phyloP scores from a whole-genome alignment of 2,797 vertebrate genomes.

The Phrynocephalus vlangalii region DNA sequence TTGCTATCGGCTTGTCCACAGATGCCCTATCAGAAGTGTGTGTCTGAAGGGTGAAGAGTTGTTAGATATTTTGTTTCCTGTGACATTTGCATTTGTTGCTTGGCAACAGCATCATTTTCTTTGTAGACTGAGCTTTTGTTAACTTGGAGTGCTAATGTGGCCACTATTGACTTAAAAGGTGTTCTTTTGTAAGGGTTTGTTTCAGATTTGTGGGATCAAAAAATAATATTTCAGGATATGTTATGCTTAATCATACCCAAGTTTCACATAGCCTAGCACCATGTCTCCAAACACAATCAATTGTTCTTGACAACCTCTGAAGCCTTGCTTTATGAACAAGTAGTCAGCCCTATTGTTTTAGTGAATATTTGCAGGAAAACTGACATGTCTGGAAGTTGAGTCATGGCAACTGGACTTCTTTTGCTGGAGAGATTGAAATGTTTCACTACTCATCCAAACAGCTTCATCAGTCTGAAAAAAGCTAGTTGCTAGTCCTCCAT shows the following conservation, averaged over 20 bases:
- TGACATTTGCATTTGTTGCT: conserved; percentile 11
- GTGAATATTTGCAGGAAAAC: not conserved
- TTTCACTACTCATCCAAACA: too few species aligned
- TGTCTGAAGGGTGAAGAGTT: not conserved
- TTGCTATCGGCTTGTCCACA: not conserved
- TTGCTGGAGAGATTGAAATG: too few species aligned
- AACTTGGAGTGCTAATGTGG: not conserved
- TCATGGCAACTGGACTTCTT: too few species aligned
- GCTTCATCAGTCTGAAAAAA: too few species aligned
- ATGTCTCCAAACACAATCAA: not conserved
- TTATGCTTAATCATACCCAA: not conserved
- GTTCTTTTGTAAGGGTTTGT: not conserved
- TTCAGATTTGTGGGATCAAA: not conserved
- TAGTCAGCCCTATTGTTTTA: not conserved
- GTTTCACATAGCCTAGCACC: not conserved
- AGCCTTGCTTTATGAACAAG: not conserved
- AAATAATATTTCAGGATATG: not conserved
- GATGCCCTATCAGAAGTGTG: not conserved
- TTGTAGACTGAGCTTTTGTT: not conserved
- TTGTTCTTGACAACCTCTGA: not conserved
- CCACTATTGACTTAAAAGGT: not conserved
- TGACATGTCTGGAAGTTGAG: not conserved
- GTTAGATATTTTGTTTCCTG: conserved; percentile 1
- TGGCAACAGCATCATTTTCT: not conserved
- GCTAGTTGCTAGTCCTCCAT: too few species aligned